Evolutionary conservation across 2,797 vertebrate species (phyloP).

Genomic region (Scolopax rusticola): DNA sequence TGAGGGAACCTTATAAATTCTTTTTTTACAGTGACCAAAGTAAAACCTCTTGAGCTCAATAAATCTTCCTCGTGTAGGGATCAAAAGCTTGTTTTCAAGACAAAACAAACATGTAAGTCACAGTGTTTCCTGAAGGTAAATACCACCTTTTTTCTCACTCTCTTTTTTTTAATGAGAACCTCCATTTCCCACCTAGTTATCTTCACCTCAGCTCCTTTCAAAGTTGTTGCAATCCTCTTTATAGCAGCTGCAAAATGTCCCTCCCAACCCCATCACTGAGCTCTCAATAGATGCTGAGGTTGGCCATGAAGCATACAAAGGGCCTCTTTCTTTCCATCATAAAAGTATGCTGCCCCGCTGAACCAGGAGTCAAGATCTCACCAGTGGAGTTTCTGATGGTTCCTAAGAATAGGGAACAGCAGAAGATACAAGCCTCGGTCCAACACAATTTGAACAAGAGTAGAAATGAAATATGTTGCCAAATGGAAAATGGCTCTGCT

Average conservation of each 20-base stretch:
- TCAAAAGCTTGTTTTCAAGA: slow-evolving; percentile 25
- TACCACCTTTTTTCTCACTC: not conserved
- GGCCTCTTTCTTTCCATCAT: not conserved
- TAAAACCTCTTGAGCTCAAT: slow-evolving; percentile 10
- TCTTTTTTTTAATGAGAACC: not conserved
- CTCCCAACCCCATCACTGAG: not conserved
- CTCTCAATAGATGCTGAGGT: not conserved
- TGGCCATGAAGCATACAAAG: not conserved
- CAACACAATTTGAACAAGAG: not conserved
- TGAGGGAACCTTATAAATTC: slow-evolving; percentile 7
- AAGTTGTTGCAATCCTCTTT: not conserved
- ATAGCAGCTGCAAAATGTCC: not conserved
- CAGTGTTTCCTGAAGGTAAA: not conserved
- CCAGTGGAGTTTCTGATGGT: not conserved
- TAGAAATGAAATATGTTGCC: not conserved
- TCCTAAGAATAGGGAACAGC: not conserved
- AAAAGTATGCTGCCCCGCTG: not conserved
- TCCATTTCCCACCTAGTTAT: not conserved
- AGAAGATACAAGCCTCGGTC: not conserved
- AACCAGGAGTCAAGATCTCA: not conserved
- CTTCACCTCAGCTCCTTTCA: not conserved
- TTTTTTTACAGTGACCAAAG: slow-evolving; percentile 22
- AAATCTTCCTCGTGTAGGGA: not conserved
- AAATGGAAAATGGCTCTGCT: not conserved
- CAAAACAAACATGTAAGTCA: slow-evolving; percentile 1